These are phyloP conservation scores for Hyperoodon ampullatus DNA, from an alignment of 2,113 vertebrate genomes.

Conservation along the genomic window DNA sequence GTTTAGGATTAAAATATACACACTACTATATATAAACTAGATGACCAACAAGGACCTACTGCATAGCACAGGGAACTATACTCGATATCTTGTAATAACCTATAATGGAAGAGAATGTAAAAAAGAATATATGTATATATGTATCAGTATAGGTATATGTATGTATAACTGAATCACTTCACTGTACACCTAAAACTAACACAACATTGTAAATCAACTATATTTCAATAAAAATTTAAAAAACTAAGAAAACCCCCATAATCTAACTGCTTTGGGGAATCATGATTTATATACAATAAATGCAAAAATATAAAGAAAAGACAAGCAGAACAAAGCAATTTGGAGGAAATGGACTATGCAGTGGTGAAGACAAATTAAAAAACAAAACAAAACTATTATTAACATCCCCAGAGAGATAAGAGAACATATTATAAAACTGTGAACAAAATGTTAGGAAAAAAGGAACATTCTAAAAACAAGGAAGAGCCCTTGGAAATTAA, in stretches of 20 bases:
- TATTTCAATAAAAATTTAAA: too few species aligned
- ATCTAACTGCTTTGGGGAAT: neutral
- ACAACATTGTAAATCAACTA: too few species aligned
- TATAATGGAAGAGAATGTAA: too few species aligned
- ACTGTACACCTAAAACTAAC: too few species aligned
- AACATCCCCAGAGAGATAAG: conserved; percentile 18
- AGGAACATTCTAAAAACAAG: conserved; percentile 21
- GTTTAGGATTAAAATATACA: neutral
- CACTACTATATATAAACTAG: neutral
- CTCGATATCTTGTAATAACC: too few species aligned
- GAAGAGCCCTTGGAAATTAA: conserved; percentile 6
- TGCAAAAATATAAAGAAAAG: neutral
- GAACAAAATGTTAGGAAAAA: conserved; percentile 15
- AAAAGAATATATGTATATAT: too few species aligned
- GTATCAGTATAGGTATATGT: too few species aligned
- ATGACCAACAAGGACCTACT: too few species aligned
- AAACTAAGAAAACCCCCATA: neutral
- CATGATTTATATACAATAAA: neutral
- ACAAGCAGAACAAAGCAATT: conserved; percentile 10
- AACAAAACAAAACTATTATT: neutral
- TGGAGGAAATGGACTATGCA: neutral
- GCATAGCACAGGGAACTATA: too few species aligned
- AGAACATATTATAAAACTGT: neutral
- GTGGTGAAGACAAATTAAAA: neutral
- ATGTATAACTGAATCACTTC: too few species aligned